phyloP scores from a whole-genome alignment of 2,797 vertebrate genomes.

The Leontocebus nigricollis region DNA sequence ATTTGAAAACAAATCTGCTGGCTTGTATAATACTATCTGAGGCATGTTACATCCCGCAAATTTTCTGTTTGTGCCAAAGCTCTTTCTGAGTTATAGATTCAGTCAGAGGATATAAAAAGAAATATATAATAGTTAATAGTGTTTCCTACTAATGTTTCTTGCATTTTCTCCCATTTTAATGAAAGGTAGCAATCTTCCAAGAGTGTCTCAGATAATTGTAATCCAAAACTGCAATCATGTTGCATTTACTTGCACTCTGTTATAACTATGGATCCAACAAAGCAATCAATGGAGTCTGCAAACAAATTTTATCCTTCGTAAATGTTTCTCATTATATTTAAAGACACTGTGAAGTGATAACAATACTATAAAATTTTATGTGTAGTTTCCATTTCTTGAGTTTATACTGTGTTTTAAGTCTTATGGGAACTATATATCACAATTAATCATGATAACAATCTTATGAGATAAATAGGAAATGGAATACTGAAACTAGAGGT shows the following conservation, averaged over 20 bases:
- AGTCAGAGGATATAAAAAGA: not conserved
- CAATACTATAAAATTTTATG: not conserved
- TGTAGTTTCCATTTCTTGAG: not conserved
- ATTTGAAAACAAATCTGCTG: not conserved
- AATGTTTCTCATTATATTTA: not conserved
- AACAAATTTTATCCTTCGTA: not conserved
- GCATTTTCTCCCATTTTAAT: not conserved
- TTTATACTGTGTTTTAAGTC: not conserved
- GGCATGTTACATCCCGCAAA: not conserved
- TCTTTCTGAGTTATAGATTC: not conserved
- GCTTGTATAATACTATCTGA: not conserved
- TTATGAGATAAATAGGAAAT: not conserved
- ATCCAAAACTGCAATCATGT: not conserved
- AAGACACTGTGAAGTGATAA: not conserved
- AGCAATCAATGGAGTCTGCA: not conserved
- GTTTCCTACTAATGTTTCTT: not conserved
- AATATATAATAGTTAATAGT: not conserved
- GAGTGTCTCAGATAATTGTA: not conserved
- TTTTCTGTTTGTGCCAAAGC: not conserved
- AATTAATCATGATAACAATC: not conserved
- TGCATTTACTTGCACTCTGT: not conserved
- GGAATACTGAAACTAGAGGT: not conserved
- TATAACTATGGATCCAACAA: not conserved
- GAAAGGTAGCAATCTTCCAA: not conserved
- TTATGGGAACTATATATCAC: not conserved